phyloP scores from a whole-genome alignment of 2,888 invertebrate species.

The Drosophila rellima region DNA sequence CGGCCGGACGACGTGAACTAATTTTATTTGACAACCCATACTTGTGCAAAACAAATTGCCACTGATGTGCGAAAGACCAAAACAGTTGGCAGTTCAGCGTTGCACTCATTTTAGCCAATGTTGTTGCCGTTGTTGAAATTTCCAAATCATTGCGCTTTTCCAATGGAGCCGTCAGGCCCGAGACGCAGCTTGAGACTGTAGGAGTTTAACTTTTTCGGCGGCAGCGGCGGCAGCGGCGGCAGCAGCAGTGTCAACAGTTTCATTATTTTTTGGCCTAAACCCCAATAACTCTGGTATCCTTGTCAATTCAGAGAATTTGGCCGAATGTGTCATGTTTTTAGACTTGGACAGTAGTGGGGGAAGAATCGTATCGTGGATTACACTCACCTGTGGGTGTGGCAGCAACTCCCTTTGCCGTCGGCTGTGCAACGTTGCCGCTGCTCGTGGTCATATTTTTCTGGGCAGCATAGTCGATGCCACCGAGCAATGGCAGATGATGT shows the following conservation, averaged over 20 bases:
- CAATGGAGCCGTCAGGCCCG: slow-evolving; percentile 51
- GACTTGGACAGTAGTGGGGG: background rate
- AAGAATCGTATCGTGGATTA: background rate
- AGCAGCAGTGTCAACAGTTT: slow-evolving; percentile 13
- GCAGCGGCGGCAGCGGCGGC: slow-evolving; percentile 1
- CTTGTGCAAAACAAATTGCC: slow-evolving; percentile 85
- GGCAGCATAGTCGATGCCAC: slow-evolving; percentile 38
- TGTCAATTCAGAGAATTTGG: slow-evolving; percentile 68
- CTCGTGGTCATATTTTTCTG: slow-evolving; percentile 29
- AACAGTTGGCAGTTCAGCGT: slow-evolving; percentile 67
- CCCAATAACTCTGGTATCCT: slow-evolving; percentile 54
- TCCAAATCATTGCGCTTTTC: slow-evolving; percentile 84
- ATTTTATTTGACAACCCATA: slow-evolving; percentile 85
- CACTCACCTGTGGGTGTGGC: slow-evolving; percentile 41
- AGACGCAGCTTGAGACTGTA: slow-evolving; percentile 29
- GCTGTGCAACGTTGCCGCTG: slow-evolving; percentile 46
- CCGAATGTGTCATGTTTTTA: slow-evolving; percentile 28
- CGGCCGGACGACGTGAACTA: slow-evolving; percentile 76
- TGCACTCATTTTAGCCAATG: slow-evolving; percentile 48
- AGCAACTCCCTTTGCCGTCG: slow-evolving; percentile 65
- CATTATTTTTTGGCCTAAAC: background rate
- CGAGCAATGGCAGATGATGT: slow-evolving; percentile 63
- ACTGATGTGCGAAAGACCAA: slow-evolving; percentile 84
- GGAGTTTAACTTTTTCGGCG: background rate
- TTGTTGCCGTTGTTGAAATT: slow-evolving; percentile 73